Evolutionary conservation across 2,113 vertebrate species (phyloP), one percentile per base, ranked within the genome.

Genomic region (Pygoscelis antarcticus): DNA sequence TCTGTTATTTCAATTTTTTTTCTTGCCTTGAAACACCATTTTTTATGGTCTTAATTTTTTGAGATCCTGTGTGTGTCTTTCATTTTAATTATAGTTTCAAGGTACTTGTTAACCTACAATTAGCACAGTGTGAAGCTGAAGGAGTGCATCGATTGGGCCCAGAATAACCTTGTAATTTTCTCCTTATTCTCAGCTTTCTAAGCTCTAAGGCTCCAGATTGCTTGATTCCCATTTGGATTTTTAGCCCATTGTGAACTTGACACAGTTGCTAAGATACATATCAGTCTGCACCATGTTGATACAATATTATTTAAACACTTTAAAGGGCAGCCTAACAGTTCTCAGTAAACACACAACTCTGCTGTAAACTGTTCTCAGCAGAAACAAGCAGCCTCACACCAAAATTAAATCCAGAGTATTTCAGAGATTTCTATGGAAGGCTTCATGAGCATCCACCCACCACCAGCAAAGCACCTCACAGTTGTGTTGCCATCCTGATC

Each of bases 271-370:
- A 97, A 95, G 96, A 91, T 96, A 96, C 95, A 6, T 94, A 97
- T 97, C 96, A 95, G 89, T 82, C 90, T 81, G 83, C 69, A 82
- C 83, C 16, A 11, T 95, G 95, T 96, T 96, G 95, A 89, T 92
- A 93, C 91, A 96, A 97, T 96, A 95, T 96, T 96, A 95, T 95
- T 95, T 95, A 96, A 97, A 95, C 95, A 97, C 95, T 97, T 95
- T 40, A 95, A 96, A 95, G 94, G 94, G 95, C 95, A 93, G 92
- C 61, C 90, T 95, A 97, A 97, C 95, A 97, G 89, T 34, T 95
- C 91, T 95, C 76, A 84, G 42, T 92, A 94, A 97, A 96, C 82
- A 94, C 29, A 54, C 62, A 90, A 83, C 78, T 85, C 84, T 2
- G 2, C 74, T 6, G 10, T 89, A 95, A 95, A 95, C 92, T 40